A percentile compares a stretch with the other conserved stretches of the same genome.
These are phyloP conservation scores for Sinella curviseta DNA, from an alignment of 1,140 invertebrate genomes.

Conservation along the genomic window DNA sequence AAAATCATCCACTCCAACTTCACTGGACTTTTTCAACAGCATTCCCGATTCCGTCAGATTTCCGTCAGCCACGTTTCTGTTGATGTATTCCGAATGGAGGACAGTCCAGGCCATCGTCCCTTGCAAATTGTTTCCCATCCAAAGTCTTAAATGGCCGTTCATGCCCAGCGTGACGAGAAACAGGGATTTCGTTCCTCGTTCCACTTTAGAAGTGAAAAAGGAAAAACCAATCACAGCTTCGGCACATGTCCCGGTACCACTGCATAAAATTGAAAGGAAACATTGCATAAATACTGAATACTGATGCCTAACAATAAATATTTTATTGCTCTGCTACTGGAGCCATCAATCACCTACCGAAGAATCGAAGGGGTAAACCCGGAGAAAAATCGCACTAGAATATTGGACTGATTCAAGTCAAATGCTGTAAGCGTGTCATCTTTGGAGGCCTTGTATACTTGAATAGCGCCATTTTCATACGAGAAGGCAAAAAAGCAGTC, in stretches of 20 bases:
- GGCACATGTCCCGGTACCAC: neutral
- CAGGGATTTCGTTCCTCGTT: neutral
- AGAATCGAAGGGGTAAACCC: slow-evolving; percentile 36
- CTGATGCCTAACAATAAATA: neutral
- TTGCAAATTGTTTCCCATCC: slow-evolving; percentile 34
- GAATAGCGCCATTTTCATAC: slow-evolving; percentile 42
- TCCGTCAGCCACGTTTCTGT: slow-evolving; percentile 25
- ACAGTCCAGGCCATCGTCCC: slow-evolving; percentile 36
- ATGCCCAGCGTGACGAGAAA: slow-evolving; percentile 44
- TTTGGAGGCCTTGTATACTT: slow-evolving; percentile 37
- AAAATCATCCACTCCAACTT: slow-evolving; percentile 2
- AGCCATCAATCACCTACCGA: slow-evolving; percentile 28
- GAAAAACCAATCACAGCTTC: slow-evolving; percentile 42
- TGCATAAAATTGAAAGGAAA: neutral
- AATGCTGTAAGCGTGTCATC: slow-evolving; percentile 39
- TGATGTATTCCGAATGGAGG: slow-evolving; percentile 29
- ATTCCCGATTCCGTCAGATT: slow-evolving; percentile 39
- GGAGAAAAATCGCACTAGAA: slow-evolving; percentile 36
- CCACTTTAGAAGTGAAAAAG: slow-evolving; percentile 40
- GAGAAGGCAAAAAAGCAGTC: slow-evolving; percentile 45
- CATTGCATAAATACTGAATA: neutral
- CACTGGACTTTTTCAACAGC: slow-evolving; percentile 30
- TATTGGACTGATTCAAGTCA: slow-evolving; percentile 45
- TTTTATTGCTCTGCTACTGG: too few species aligned
- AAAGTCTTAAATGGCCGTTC: slow-evolving; percentile 45